These are phyloP conservation scores for Drosophila rhopaloa DNA, from an alignment of 1,140 invertebrate species.

Conservation along the genomic window DNA sequence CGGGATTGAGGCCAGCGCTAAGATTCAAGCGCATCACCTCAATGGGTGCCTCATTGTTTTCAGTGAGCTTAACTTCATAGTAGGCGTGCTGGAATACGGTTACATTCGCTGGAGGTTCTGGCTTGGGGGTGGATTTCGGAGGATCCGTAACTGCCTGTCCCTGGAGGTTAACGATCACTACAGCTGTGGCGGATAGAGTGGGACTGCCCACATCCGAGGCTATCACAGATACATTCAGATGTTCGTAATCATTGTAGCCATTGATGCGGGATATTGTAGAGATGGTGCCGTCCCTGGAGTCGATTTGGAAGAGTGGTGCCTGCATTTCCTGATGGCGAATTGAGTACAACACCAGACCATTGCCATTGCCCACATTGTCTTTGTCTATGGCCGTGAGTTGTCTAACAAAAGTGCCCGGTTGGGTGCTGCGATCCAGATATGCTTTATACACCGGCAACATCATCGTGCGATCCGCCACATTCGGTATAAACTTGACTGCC, in stretches of 20 bases:
- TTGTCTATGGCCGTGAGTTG: constrained; percentile 93
- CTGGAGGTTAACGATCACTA: constrained; percentile 89
- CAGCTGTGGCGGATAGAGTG: constrained; percentile 90
- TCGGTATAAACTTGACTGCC: constrained; percentile 66
- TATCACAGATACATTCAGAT: constrained; percentile 90
- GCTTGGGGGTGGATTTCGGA: constrained; percentile 50
- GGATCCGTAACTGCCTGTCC: constrained; percentile 87
- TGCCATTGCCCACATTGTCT: constrained; percentile 93
- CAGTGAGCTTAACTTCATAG: constrained; percentile 91
- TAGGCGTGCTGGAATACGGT: constrained; percentile 89
- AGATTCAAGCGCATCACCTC: constrained; percentile 90
- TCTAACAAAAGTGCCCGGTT: constrained; percentile 89
- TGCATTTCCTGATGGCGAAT: constrained; percentile 87
- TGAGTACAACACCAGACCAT: constrained; percentile 91
- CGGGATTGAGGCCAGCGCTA: constrained; percentile 85
- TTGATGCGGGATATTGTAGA: constrained; percentile 89
- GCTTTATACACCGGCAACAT: constrained; percentile 89
- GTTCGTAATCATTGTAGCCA: constrained; percentile 87
- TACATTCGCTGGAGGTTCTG: constrained; percentile 59
- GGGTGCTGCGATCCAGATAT: constrained; percentile 88
- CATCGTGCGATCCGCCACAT: constrained; percentile 60
- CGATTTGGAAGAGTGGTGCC: constrained; percentile 90
- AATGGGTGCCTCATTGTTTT: constrained; percentile 89
- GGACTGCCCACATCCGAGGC: constrained; percentile 94
- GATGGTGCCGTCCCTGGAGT: constrained; percentile 92